Conservation (phyloP, 2,888 invertebrate genomes). For the Branchinecta sandiegonensis region DNA sequence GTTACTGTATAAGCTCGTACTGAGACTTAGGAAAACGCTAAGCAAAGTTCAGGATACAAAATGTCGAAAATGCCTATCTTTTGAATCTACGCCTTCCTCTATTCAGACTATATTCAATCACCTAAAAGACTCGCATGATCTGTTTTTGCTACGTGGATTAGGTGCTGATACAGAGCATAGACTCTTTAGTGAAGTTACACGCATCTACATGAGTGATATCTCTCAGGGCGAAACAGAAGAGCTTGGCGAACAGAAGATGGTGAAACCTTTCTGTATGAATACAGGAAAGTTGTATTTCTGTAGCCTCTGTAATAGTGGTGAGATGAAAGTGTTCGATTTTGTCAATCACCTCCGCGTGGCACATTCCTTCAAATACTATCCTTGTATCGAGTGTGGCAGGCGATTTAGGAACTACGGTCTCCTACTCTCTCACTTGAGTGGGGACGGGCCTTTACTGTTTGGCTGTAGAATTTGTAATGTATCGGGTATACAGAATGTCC, state of each 20-base stretch:
- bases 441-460: slow-evolving; percentile 19
- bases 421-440: slow-evolving; percentile 21
- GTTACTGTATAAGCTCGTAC: slow-evolving; percentile 22
- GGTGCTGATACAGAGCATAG: slow-evolving; percentile 23
- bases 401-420: slow-evolving; percentile 23
- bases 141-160: slow-evolving; percentile 22
- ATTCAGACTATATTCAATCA: slow-evolving; percentile 21
- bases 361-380: slow-evolving; percentile 23
- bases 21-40: slow-evolving; percentile 21
- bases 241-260: slow-evolving; percentile 20
- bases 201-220: slow-evolving; percentile 23
- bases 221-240: slow-evolving; percentile 23
- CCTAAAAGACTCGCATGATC: slow-evolving; percentile 21
- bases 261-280: slow-evolving; percentile 22
- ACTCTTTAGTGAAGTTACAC: slow-evolving; percentile 19
- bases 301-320: slow-evolving; percentile 20
- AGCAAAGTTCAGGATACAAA: slow-evolving; percentile 18
- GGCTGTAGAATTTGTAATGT: slow-evolving; percentile 23
- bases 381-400: slow-evolving; percentile 24
- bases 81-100: slow-evolving; percentile 19
- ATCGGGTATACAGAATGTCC: slow-evolving; percentile 22
- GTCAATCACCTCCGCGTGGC: slow-evolving; percentile 23
- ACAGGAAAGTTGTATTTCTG: slow-evolving; percentile 22
- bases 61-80: slow-evolving; percentile 19
- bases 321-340: slow-evolving; percentile 22